Percentiles rank a stretch among this genome's conserved stretches.
phyloP scores from a whole-genome alignment of 30 jellyfish, hydroid and myxozoan species.

The Chironex yamaguchii region DNA sequence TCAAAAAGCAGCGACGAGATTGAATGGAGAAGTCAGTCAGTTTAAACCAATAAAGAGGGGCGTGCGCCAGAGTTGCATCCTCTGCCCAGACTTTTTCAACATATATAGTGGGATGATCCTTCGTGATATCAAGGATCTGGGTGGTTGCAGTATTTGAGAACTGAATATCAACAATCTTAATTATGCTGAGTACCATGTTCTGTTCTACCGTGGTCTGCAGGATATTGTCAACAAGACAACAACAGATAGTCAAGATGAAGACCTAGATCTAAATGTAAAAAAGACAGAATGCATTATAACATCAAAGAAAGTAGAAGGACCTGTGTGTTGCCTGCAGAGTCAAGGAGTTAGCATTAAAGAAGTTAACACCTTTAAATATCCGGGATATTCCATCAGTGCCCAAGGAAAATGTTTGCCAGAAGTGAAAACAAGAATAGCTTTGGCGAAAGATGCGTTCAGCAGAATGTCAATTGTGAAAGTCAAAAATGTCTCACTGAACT shows the following conservation, averaged over 20 bases:
- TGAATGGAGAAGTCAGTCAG: constrained; percentile 12
- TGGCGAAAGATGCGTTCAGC: no score
- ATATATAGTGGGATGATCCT: not conserved
- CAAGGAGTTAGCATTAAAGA: constrained; percentile 1
- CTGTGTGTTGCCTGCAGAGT: constrained; percentile 31
- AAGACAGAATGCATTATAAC: constrained; percentile 30
- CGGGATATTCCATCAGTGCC: constrained; percentile 33
- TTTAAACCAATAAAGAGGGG: not conserved
- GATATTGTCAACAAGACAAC: no score
- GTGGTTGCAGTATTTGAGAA: no score
- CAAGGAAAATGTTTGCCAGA: constrained; percentile 32
- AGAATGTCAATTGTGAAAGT: no score
- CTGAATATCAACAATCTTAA: no score
- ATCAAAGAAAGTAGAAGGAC: constrained; percentile 27
- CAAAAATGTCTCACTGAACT: no score
- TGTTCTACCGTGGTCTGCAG: no score
- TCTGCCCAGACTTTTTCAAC: constrained; percentile 10
- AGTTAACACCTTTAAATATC: constrained; percentile 11
- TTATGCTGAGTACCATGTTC: no score
- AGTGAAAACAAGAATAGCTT: constrained; percentile 27
- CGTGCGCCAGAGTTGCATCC: constrained; percentile 16
- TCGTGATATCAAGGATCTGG: not conserved
- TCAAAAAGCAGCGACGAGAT: not conserved
- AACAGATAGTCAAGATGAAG: not conserved
- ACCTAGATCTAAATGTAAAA: constrained; percentile 3